Evolutionary conservation across 2,888 invertebrate species (phyloP), one percentile per base, ranked within the genome.

Genomic region (Platerodrilus igneus): DNA sequence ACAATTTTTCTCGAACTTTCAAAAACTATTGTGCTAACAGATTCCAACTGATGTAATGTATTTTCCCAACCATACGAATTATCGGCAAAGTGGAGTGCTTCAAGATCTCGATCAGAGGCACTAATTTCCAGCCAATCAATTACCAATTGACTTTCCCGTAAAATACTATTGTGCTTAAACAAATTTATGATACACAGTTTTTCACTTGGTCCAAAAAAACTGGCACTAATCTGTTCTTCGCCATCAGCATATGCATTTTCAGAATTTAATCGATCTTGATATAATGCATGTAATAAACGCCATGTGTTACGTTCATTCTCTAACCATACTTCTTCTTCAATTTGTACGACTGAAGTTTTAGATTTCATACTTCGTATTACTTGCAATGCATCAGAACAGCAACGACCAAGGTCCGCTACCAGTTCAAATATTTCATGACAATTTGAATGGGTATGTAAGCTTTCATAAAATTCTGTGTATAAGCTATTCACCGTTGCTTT

Each of bases 61-160:
- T 94, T 93, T 63, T 92, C 90, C 92, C 93, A 93, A 17, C 87
- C 86, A 27, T 89, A 77, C 34, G 86, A 83, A 55, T 76, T 76
- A 64, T 92, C 92, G 17, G 87, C 83, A 60, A 86, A 90, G 58
- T 86, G 82, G 38, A 83, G 75, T 7, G 81, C 71, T 41, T 77
- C 60, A 32, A 62, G 59, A 35, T 65, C 62, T 37, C 52, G 55
- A 37, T 81, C 81, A 4, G 75, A 67, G 10, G 89, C 85, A 62
- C 84, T 86, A 21, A 81, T 78, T 67, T 95, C 95, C 34, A 95
- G 65, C 95, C 95, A 95, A 66, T 94, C 94, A 14, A 94, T 83
- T 22, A 95, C 80, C 29, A 93, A 64, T 65, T 95, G 89, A 57
- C 83, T 78, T 59, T 86, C 78, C 18, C 86, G 68, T 47, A 61